Base-by-base conservation (phyloP, 2,888 invertebrate genomes). In the Thelaira solivaga region DNA sequence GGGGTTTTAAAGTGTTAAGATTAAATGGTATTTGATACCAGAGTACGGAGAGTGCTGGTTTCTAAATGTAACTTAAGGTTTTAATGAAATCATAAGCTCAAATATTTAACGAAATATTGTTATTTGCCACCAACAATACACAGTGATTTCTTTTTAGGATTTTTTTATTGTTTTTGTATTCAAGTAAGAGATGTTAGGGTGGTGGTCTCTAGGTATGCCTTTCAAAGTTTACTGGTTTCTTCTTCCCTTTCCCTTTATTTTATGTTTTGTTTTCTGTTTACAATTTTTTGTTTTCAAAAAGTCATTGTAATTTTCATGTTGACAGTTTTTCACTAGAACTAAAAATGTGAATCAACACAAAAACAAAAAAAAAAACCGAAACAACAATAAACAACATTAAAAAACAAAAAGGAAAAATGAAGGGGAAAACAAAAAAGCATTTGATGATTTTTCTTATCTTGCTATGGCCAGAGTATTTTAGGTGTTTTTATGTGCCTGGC, bases 371-470 rank as follows among this genome's bases (percentile, higher is more conserved):
- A n/a, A n/a, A n/a, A n/a, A n/a, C n/a, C n/a, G n/a, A n/a, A n/a
- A n/a, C n/a, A n/a, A n/a, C n/a, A n/a, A n/a, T n/a, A n/a, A n/a
- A n/a, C n/a, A n/a, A n/a, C n/a, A n/a, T 31, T 18, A 24, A 43
- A 34, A 8, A 55, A 64, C 31, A 64, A 69, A 41, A 69, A 51
- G 18, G 4, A 51, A 29, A 34, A 69, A 7, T 20, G 29, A 26
- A 7, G n/a, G n/a, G n/a, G n/a, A n/a, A n/a, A n/a, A n/a, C n/a
- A 41, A 59, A n/a, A 51, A 22, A 65, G n/a, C 39, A 39, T 57
- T 22, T 47, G 45, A 26, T 55, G 75, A 75, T 75, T 68, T n/a
- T 68, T 75, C 61, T 75, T 75, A 75, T 75, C 75, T 62, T 41
- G 55, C 68, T 51, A 31, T 68, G 51, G 7, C 68, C 61, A 68